These are phyloP conservation scores for Tyria jacobaeae DNA, from an alignment of 2,888 invertebrate genomes.

Conservation along the genomic window DNA sequence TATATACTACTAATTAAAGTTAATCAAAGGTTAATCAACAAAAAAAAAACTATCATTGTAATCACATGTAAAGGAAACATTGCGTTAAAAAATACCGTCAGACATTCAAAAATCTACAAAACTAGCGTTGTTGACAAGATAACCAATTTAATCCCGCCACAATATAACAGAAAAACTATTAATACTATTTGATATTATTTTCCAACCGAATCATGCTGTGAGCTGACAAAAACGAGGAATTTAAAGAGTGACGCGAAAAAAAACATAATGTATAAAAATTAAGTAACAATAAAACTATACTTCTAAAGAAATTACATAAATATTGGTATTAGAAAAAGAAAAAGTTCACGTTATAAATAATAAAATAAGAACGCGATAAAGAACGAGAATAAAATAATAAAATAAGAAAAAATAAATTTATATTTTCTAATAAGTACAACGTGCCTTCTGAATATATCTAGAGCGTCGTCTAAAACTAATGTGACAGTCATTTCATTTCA, in stretches of 20 bases:
- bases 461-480: no score
- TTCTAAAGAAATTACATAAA: not conserved
- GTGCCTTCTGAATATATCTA: no score
- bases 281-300: not conserved
- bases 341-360: no score
- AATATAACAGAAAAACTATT: not conserved
- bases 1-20: no score
- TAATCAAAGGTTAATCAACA: not conserved
- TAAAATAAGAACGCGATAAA: no score
- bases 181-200: conserved; percentile 5
- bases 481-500: no score
- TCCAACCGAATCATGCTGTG: not conserved
- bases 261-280: not conserved
- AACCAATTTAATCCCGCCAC: not conserved
- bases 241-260: not conserved
- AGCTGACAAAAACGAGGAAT: not conserved
- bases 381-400: no score
- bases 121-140: not conserved
- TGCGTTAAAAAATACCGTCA: not conserved
- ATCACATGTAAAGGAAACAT: not conserved
- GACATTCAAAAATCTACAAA: not conserved
- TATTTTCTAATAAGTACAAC: no score
- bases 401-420: no score
- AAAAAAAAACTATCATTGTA: not conserved
- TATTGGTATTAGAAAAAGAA: no score